phyloP scores from a whole-genome alignment of 2,888 invertebrate species.

The Microctonus hyperodae region DNA sequence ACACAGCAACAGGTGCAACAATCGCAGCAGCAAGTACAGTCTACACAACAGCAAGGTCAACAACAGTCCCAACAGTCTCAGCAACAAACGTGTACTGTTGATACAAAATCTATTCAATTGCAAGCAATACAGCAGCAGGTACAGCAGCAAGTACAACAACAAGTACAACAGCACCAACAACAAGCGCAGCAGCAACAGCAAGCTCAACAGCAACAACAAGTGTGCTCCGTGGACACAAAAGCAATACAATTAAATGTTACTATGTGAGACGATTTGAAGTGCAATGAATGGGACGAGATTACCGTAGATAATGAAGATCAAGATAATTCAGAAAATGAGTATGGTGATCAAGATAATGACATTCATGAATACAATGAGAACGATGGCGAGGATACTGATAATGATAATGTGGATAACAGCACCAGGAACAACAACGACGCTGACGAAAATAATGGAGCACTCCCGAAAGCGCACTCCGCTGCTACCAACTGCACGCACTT shows the following conservation, averaged over 20 bases:
- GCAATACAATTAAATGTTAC: slow-evolving; percentile 63
- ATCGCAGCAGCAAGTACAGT: slow-evolving; percentile 51
- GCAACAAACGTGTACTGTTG: slow-evolving; percentile 48
- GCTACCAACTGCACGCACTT: slow-evolving; percentile 63
- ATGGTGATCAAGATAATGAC: slow-evolving; percentile 52
- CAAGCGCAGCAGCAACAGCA: slow-evolving; percentile 59
- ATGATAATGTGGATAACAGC: neutral
- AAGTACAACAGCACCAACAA: slow-evolving; percentile 57
- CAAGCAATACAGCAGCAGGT: slow-evolving; percentile 48
- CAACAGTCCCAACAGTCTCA: slow-evolving; percentile 56
- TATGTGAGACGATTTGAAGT: slow-evolving; percentile 53
- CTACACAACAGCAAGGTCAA: slow-evolving; percentile 52
- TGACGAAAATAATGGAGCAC: slow-evolving; percentile 52
- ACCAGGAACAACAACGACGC: slow-evolving; percentile 10
- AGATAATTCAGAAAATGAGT: slow-evolving; percentile 27
- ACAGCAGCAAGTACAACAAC: slow-evolving; percentile 56
- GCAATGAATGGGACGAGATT: slow-evolving; percentile 8
- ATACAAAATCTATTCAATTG: slow-evolving; percentile 39
- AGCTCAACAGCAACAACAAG: slow-evolving; percentile 53
- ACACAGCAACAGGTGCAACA: slow-evolving; percentile 51
- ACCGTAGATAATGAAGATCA: slow-evolving; percentile 8
- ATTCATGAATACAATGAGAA: slow-evolving; percentile 18
- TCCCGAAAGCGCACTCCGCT: slow-evolving; percentile 58
- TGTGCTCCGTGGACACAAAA: slow-evolving; percentile 61
- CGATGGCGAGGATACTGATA: neutral